A percentile compares a stretch with the other conserved stretches of the same genome.
Evolutionary conservation across 1,140 invertebrate species (phyloP).

Genomic region (Bacillus rossius): DNA sequence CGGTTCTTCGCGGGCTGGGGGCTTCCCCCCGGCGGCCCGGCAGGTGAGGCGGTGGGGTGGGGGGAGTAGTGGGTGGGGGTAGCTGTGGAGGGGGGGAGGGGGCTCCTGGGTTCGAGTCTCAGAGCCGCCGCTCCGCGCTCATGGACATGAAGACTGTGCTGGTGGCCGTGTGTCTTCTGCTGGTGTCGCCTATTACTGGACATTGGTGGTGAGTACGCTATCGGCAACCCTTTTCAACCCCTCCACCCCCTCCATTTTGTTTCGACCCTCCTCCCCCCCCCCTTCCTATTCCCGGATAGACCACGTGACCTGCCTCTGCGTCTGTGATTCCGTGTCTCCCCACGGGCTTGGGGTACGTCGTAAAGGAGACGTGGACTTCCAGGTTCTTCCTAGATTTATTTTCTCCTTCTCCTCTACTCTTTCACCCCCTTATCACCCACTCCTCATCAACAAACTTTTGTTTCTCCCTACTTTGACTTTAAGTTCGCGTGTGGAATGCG

Average conservation of each 20-base stretch:
- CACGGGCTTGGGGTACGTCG: too few relatives aligned
- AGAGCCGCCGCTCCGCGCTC: neutral
- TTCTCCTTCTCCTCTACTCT: too few relatives aligned
- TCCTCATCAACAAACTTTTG: too few relatives aligned
- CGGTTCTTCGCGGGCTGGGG: too few relatives aligned
- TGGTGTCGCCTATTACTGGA: conserved; percentile 57
- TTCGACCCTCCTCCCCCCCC: neutral
- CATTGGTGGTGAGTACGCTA: conserved; percentile 54
- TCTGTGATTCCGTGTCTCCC: too few relatives aligned
- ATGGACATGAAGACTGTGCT: conserved; percentile 56
- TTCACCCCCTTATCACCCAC: too few relatives aligned
- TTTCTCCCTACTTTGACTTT: too few relatives aligned
- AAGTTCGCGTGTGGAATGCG: too few relatives aligned
- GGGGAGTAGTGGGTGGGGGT: neutral
- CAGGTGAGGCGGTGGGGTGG: neutral
- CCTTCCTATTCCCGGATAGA: too few relatives aligned
- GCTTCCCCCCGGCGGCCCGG: neutral
- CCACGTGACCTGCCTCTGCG: too few relatives aligned
- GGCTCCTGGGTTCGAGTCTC: neutral
- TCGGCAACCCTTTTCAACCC: neutral
- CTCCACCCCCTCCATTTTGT: neutral
- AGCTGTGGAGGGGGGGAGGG: conserved; percentile 2
- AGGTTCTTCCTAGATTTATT: too few relatives aligned
- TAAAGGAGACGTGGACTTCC: too few relatives aligned
- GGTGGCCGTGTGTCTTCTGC: conserved; percentile 55